Evolutionary conservation across 2,113 vertebrate species (phyloP), one percentile per base, ranked within the genome.

Genomic region (Hippocampus guttulatus): DNA sequence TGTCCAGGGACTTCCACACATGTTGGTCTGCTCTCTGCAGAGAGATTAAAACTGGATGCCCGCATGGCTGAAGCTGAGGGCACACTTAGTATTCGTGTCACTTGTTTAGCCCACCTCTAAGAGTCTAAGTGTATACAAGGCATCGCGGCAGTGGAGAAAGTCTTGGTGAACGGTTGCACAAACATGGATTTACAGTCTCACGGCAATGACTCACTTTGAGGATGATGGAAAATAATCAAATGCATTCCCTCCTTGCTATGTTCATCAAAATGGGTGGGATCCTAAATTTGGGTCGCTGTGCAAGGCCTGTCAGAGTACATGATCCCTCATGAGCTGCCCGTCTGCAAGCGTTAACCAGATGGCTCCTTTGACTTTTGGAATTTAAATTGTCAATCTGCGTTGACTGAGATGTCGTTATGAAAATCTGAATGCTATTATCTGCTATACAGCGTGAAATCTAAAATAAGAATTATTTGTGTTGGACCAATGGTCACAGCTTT

Each of bases 21-120:
- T 79, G 82, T 84, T 84, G 25, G 66, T 75, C 85, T 80, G 79
- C 72, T 84, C 82, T 75, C 82, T 77, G 82, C 80, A 75, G 82
- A 77, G 77, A 86, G 83, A 90, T 91, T 88, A 88, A 84, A 82
- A 85, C 81, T 82, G 78, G 74, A 70, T 78, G 85, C 78, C 83
- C 78, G 74, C 55, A 71, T 64, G 70, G 65, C 77, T 86, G 87
- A 83, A 87, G 84, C 78, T 38, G 68, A 85, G 87, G 81, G 75
- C 74, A 38, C 78, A 83, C 74, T 90, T 88, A 85, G 84, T 88
- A 89, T 90, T 86, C 87, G 9, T 84, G 85, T 87, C 87, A 83
- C 84, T 88, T 74, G 73, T 76, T 76, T 67, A 55, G 72, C 75
- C 75, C 78, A 69, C 81, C 84, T 83, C 82, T 87, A 82, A 79